A percentile compares a stretch with the other conserved stretches of the same genome.
Evolutionary conservation across 2,888 invertebrate species (phyloP).

Genomic region (Ormyrus nitidulus): DNA sequence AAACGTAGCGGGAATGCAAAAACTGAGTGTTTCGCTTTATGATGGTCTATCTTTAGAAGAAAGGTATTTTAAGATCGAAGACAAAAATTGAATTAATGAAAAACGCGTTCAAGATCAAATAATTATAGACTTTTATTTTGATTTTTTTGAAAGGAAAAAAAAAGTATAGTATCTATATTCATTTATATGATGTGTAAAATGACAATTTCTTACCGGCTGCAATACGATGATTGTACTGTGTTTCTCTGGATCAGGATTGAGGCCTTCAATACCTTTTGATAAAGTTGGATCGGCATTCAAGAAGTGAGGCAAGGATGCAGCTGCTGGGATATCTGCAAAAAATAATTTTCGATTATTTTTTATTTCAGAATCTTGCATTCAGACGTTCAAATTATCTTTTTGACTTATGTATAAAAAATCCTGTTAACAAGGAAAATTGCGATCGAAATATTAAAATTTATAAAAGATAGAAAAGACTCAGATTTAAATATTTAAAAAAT

Average conservation of each 20-base stretch:
- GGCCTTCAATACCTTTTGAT: conserved; percentile 69
- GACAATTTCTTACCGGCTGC: conserved; percentile 70
- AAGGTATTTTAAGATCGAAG: no score
- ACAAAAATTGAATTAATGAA: no score
- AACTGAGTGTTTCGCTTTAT: no score
- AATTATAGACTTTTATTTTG: conserved; percentile 2
- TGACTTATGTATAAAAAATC: no score
- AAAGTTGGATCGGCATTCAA: conserved; percentile 72
- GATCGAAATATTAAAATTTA: no score
- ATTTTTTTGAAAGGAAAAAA: not conserved
- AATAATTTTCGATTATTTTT: not conserved
- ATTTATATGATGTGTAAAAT: not conserved
- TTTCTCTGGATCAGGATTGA: conserved; percentile 70
- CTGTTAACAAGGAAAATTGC: no score
- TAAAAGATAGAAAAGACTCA: no score
- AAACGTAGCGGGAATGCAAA: no score
- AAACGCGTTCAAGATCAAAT: no score
- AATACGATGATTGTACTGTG: conserved; percentile 68
- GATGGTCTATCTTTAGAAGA: no score
- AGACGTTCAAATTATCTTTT: no score
- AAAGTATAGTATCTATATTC: not conserved
- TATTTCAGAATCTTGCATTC: not conserved
- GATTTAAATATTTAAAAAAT: no score
- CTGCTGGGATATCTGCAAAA: conserved; percentile 73
- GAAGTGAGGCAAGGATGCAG: conserved; percentile 75